These are phyloP conservation scores for Patella caerulea DNA, from an alignment of 2,888 invertebrate species.

Conservation along the genomic window DNA sequence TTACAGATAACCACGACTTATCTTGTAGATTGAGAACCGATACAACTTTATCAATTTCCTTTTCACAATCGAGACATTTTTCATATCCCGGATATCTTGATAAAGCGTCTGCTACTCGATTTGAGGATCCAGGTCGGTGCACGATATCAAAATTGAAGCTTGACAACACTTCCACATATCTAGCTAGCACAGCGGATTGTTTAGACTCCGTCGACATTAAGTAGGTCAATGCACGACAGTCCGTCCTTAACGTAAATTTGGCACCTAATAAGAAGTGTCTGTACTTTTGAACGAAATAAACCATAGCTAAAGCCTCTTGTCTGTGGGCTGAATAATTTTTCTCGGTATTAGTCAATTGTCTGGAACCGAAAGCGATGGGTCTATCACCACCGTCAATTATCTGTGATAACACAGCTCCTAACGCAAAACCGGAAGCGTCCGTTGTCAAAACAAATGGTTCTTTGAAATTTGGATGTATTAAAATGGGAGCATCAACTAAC, in stretches of 20 bases:
- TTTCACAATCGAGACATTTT: slow-evolving; percentile 4
- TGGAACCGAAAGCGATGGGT: slow-evolving; percentile 2
- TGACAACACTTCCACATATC: background rate
- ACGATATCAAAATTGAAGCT: background rate
- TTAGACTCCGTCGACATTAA: background rate
- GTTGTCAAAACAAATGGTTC: background rate
- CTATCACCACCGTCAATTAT: background rate
- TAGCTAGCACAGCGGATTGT: background rate
- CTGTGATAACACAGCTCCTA: slow-evolving; percentile 6
- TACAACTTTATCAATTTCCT: background rate
- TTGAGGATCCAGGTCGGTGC: background rate
- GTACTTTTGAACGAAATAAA: background rate
- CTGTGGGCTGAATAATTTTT: slow-evolving; percentile 4
- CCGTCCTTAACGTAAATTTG: background rate
- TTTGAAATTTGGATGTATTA: background rate
- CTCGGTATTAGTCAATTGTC: background rate
- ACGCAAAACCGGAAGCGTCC: background rate
- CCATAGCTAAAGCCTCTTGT: slow-evolving; percentile 9
- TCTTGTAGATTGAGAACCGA: background rate
- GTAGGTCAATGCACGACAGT: background rate
- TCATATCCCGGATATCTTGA: background rate
- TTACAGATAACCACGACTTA: background rate
- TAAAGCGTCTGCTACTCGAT: slow-evolving; percentile 3
- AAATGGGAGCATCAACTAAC: background rate
- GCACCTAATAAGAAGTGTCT: background rate